A percentile compares a stretch with the other conserved stretches of the same genome.
phyloP scores from a whole-genome alignment of 2,113 vertebrate species.

The Bufo gargarizans region DNA sequence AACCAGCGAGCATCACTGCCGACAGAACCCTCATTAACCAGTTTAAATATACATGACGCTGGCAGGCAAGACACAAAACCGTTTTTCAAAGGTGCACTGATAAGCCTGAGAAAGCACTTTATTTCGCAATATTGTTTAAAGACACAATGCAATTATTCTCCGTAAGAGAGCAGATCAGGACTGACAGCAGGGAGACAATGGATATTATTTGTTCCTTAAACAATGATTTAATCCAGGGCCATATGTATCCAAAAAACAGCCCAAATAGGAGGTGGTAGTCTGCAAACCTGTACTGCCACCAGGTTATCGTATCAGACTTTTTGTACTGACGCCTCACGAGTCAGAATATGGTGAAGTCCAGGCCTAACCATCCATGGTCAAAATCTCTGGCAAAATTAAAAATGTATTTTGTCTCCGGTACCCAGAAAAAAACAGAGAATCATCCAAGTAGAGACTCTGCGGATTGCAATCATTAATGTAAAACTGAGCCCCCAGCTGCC shows the following conservation, averaged over 20 bases:
- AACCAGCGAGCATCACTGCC: constrained; percentile 66
- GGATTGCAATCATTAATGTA: too few relatives aligned
- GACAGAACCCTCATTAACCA: constrained; percentile 62
- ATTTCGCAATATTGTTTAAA: constrained; percentile 53
- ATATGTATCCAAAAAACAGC: background rate
- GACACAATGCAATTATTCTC: background rate
- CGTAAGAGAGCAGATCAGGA: constrained; percentile 39
- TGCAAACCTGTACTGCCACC: background rate
- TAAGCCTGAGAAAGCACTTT: constrained; percentile 53
- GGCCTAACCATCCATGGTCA: too few relatives aligned
- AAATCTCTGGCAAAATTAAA: too few relatives aligned
- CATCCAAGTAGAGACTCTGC: too few relatives aligned
- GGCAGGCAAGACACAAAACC: constrained; percentile 53
- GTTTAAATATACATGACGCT: constrained; percentile 64
- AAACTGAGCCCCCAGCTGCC: too few relatives aligned
- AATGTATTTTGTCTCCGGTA: too few relatives aligned
- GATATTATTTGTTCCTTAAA: constrained; percentile 44
- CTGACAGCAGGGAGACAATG: constrained; percentile 37
- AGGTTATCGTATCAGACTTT: too few relatives aligned
- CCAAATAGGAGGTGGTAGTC: background rate
- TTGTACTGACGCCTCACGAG: too few relatives aligned
- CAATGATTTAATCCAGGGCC: constrained; percentile 39
- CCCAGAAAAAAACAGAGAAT: too few relatives aligned
- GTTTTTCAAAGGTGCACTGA: constrained; percentile 55
- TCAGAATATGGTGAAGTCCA: too few relatives aligned